Evolutionary conservation across 2,888 invertebrate genomes (phyloP).

Genomic region (Troides aeacus): DNA sequence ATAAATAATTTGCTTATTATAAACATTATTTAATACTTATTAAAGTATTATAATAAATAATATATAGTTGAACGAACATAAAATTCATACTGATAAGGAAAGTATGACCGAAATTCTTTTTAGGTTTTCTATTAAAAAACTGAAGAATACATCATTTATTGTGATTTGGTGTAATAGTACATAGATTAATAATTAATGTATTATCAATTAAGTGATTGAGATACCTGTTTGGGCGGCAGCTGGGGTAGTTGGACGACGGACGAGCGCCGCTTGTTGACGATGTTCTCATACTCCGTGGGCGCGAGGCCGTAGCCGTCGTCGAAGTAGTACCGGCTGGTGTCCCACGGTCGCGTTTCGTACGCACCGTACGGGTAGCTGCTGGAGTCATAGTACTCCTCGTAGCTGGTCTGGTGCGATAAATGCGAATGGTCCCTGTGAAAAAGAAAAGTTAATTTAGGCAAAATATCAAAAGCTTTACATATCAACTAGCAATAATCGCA

Average conservation of each 20-base stretch:
- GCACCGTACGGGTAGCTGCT: constrained; percentile 78
- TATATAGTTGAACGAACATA: too few relatives aligned
- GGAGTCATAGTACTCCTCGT: constrained; percentile 84
- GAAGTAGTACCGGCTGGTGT: constrained; percentile 82
- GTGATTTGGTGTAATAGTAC: too few relatives aligned
- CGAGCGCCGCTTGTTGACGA: constrained; percentile 76
- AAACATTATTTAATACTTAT: too few relatives aligned
- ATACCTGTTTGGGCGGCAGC: constrained; percentile 70
- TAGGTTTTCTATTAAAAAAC: too few relatives aligned
- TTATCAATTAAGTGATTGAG: too few relatives aligned
- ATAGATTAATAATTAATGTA: too few relatives aligned
- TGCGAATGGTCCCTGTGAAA: constrained; percentile 73
- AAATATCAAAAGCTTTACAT: neutral
- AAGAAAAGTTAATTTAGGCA: neutral
- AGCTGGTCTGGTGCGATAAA: constrained; percentile 75
- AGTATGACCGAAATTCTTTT: too few relatives aligned
- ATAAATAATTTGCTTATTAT: too few relatives aligned
- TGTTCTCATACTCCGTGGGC: constrained; percentile 80
- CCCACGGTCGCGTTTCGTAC: constrained; percentile 86
- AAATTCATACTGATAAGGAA: too few relatives aligned
- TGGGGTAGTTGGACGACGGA: constrained; percentile 76
- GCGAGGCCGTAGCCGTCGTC: constrained; percentile 68
- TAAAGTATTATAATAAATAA: too few relatives aligned
- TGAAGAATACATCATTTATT: too few relatives aligned
- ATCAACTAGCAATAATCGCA: too few relatives aligned